A percentile compares a stretch with the other conserved stretches of the same genome.
Conservation (phyloP, 2,888 invertebrate species). For the Microctonus brassicae region DNA sequence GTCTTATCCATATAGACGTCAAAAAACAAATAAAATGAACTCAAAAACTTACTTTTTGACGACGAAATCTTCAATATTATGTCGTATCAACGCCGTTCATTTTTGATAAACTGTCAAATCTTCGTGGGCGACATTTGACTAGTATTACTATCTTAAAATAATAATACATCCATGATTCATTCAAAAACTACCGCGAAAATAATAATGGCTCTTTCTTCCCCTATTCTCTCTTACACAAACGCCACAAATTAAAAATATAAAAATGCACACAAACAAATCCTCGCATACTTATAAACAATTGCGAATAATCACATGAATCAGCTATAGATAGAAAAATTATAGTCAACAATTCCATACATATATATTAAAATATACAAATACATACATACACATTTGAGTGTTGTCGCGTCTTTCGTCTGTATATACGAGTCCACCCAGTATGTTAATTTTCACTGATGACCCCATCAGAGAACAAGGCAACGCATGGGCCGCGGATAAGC, state of each 20-base stretch:
- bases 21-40: no score
- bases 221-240: background rate
- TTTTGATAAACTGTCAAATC: no score
- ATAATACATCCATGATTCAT: no score
- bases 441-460: slow-evolving; percentile 69
- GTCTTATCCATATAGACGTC: no score
- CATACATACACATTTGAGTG: background rate
- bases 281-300: background rate
- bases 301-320: slow-evolving; percentile 11
- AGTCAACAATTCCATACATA: background rate
- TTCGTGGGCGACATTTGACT: no score
- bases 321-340: slow-evolving; percentile 2
- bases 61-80: no score
- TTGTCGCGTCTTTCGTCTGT: slow-evolving; percentile 13
- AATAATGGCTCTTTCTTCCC: no score
- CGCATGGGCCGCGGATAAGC: slow-evolving; percentile 31
- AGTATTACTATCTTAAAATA: no score
- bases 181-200: no score
- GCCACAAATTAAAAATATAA: background rate
- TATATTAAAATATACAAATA: background rate
- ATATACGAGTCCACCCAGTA: slow-evolving; percentile 64
- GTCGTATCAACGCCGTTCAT: no score
- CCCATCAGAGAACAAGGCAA: slow-evolving; percentile 61
- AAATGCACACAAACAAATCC: background rate
- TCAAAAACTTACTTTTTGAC: no score